Conservation (phyloP, 2,888 invertebrate genomes). For the Stenotaenia linearis region DNA sequence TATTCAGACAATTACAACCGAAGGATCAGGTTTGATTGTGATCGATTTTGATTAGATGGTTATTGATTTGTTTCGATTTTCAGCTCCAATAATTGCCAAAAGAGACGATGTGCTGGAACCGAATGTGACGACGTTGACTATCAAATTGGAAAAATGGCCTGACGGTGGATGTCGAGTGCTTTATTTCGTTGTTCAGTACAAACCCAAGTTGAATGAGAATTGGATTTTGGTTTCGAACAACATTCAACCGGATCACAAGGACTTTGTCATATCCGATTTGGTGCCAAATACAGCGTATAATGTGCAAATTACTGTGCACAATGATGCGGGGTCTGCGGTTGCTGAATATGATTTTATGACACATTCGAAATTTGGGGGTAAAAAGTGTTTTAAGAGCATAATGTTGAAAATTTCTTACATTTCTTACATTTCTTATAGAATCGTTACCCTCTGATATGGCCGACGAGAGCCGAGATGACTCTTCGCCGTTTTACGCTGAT, state of each 20-base stretch:
- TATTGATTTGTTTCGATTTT: conserved; percentile 31
- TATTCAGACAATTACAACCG: conserved; percentile 31
- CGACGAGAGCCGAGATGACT: conserved; percentile 28
- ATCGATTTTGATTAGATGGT: not conserved
- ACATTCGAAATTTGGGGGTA: conserved; percentile 63
- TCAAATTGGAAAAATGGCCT: conserved; percentile 77
- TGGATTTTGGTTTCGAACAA: conserved; percentile 56
- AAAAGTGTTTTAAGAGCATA: conserved; percentile 36
- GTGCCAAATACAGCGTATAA: conserved; percentile 65
- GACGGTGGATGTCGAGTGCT: conserved; percentile 77
- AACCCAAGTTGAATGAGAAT: conserved; percentile 43
- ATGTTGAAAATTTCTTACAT: not conserved
- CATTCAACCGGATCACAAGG: conserved; percentile 50
- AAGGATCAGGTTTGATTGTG: conserved; percentile 33
- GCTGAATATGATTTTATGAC: conserved; percentile 68
- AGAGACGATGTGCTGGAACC: conserved; percentile 69
- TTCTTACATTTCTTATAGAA: not conserved
- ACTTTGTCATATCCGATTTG: conserved; percentile 59
- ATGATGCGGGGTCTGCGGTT: conserved; percentile 64
- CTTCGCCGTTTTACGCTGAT: conserved; percentile 30
- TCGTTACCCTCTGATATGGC: conserved; percentile 31
- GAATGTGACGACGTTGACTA: conserved; percentile 70
- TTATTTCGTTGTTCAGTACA: conserved; percentile 65
- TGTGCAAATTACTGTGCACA: conserved; percentile 62
- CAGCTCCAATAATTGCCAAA: conserved; percentile 63